These are phyloP conservation scores for Hippasteria phrygiana DNA, from an alignment of 53 echinoderm and acorn worm species.

Conservation along the genomic window DNA sequence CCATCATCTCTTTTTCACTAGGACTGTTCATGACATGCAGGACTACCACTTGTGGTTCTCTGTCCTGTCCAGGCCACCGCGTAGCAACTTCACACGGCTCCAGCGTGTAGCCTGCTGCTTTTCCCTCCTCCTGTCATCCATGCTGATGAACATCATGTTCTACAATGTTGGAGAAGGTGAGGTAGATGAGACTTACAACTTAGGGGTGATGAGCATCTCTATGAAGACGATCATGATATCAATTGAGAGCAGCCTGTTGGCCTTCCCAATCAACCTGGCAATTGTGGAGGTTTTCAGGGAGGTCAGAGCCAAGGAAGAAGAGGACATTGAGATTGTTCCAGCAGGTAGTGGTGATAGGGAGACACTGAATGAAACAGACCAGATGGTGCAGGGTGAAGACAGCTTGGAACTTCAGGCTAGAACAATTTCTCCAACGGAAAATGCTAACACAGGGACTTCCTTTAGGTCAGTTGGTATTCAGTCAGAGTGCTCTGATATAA, in stretches of 20 bases:
- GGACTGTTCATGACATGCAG: conserved; percentile 79
- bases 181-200: conserved; percentile 58
- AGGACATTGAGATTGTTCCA: conserved; percentile 44
- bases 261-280: conserved; percentile 75
- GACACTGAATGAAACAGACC: background rate
- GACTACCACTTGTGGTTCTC: conserved; percentile 95
- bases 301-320: conserved; percentile 39
- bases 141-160: conserved; percentile 93
- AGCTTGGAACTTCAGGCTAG: conserved; percentile 4
- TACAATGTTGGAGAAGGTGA: conserved; percentile 73
- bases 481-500: background rate
- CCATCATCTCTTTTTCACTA: conserved; percentile 82
- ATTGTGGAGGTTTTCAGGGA: conserved; percentile 84
- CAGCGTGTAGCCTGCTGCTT: conserved; percentile 93
- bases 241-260: conserved; percentile 79
- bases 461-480: background rate
- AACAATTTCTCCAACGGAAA: background rate
- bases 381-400: background rate
- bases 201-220: conserved; percentile 83
- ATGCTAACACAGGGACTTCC: background rate
- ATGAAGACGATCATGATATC: conserved; percentile 79
- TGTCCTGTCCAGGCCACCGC: conserved; percentile 79
- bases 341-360: no score
- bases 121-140: conserved; percentile 80
- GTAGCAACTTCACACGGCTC: conserved; percentile 88